phyloP scores from a whole-genome alignment of 2,888 invertebrate genomes.

The Synergus itoensis region DNA sequence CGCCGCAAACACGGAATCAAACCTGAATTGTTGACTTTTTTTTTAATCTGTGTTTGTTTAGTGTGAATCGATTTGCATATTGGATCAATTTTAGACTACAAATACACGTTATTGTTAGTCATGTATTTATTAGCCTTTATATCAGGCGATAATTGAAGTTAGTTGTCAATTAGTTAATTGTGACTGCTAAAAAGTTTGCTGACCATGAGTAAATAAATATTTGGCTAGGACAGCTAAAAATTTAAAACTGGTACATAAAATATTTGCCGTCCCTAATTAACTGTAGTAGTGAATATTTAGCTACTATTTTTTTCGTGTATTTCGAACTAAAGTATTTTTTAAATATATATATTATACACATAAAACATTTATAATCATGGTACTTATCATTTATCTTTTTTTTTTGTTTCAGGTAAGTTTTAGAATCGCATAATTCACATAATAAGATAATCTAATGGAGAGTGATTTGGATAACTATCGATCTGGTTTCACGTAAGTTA shows the following conservation, averaged over 20 bases:
- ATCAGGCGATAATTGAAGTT: background rate
- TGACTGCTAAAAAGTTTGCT: too few species aligned
- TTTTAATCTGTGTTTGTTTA: background rate
- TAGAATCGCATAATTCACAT: slow-evolving; percentile 4
- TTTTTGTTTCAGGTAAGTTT: slow-evolving; percentile 35
- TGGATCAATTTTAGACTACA: background rate
- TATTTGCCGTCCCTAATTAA: too few species aligned
- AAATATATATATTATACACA: too few species aligned
- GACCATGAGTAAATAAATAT: too few species aligned
- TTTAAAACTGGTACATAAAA: too few species aligned
- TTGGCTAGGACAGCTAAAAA: too few species aligned
- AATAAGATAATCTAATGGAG: background rate
- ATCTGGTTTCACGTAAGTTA: background rate
- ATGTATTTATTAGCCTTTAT: background rate
- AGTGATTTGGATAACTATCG: background rate
- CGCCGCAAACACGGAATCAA: background rate
- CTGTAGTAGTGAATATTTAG: too few species aligned
- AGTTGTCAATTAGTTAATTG: too few species aligned
- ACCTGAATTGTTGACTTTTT: background rate
- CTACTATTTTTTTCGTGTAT: too few species aligned
- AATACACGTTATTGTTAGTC: background rate
- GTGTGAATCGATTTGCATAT: background rate
- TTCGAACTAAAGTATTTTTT: too few species aligned
- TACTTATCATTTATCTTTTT: background rate
- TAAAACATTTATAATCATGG: background rate